A percentile compares a stretch with the other conserved stretches of the same genome.
Conservation (phyloP, 1,140 invertebrate genomes). For the Bicyclus anynana region DNA sequence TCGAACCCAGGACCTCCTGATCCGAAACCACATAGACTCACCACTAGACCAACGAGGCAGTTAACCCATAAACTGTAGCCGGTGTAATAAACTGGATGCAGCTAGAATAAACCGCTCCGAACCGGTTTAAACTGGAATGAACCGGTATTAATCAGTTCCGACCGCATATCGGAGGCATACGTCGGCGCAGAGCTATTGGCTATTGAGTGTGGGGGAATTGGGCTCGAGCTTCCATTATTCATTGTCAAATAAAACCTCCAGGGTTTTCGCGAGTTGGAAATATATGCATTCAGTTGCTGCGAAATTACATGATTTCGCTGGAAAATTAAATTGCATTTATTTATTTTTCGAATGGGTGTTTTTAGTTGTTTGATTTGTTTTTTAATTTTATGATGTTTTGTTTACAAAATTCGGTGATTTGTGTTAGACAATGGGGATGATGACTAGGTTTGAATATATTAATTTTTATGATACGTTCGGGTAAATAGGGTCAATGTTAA, state of each 20-base stretch:
- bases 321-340: slow-evolving; percentile 1
- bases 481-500: no score
- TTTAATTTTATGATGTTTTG: no score
- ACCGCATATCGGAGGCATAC: slow-evolving; percentile 16
- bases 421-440: no score
- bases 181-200: slow-evolving; percentile 4
- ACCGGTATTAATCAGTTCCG: slow-evolving; percentile 17
- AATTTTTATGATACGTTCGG: no score
- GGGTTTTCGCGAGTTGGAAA: not conserved
- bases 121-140: slow-evolving; percentile 7
- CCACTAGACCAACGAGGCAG: no score
- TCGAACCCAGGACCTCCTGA: no score
- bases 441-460: no score
- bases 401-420: no score
- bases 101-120: not conserved
- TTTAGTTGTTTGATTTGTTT: no score
- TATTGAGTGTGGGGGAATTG: slow-evolving; percentile 9
- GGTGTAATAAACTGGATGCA: not conserved
- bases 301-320: not conserved
- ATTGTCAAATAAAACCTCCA: slow-evolving; percentile 2
- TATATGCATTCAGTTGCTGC: not conserved
- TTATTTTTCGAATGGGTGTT: no score
- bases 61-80: no score
- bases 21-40: no score
- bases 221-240: slow-evolving; percentile 9